Conservation (phyloP, 2,797 vertebrate genomes). For the Pithecia hirsuta region DNA sequence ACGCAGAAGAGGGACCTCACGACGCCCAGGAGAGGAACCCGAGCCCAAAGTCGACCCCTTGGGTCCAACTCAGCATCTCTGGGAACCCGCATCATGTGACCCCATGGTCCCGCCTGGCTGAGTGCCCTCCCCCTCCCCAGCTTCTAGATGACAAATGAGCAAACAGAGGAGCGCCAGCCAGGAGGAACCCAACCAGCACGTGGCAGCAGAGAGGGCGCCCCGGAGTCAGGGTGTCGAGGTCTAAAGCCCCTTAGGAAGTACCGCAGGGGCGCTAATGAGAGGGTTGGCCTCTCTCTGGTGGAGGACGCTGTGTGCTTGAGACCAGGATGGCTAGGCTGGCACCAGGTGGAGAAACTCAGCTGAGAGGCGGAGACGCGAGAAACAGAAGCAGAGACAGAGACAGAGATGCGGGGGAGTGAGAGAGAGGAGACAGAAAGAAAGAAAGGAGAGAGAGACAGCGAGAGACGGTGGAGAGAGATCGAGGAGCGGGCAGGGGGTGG, state of each 20-base stretch:
- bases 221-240: accelerated
- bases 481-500: neutral
- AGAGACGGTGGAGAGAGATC: neutral
- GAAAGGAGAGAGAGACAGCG: neutral
- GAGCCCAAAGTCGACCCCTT: neutral
- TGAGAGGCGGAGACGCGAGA: accelerated
- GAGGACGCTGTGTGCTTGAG: neutral
- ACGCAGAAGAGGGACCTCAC: neutral
- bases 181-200: neutral
- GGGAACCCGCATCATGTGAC: no score
- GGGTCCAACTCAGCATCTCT: neutral
- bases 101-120: neutral
- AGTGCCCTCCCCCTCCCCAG: neutral
- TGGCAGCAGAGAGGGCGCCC: neutral
- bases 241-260: no score
- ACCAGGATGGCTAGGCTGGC: neutral
- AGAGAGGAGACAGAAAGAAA: neutral
- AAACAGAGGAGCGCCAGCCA: accelerated
- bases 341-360: neutral
- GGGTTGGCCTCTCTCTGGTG: neutral
- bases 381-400: neutral
- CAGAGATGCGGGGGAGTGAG: neutral
- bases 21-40: neutral
- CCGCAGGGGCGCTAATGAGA: accelerated
- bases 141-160: neutral